phyloP scores from a whole-genome alignment of 2,113 vertebrate genomes.

The Pseudorasbora parva region DNA sequence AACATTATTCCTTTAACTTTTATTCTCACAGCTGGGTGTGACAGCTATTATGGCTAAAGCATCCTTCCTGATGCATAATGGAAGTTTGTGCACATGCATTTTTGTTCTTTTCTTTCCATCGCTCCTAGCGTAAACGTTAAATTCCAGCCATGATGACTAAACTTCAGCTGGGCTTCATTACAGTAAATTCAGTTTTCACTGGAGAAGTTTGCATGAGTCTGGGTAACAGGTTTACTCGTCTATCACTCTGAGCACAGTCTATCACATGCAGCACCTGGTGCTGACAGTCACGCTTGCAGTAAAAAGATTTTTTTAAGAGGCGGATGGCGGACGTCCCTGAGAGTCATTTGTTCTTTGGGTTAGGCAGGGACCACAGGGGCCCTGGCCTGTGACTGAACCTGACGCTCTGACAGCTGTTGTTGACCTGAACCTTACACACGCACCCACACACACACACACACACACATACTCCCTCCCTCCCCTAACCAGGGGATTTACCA shows the following conservation, averaged over 20 bases:
- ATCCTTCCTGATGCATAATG: constrained; percentile 7
- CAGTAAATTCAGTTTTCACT: constrained; percentile 56
- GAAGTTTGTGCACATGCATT: not conserved
- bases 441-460: constrained; percentile 29
- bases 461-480: constrained; percentile 39
- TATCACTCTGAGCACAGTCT: constrained; percentile 32
- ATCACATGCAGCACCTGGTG: constrained; percentile 54
- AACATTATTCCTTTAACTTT: not conserved
- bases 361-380: constrained; percentile 63
- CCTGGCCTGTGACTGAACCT: constrained; percentile 75
- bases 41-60: constrained; percentile 6
- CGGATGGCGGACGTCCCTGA: constrained; percentile 38
- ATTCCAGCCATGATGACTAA: constrained; percentile 51
- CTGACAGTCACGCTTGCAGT: constrained; percentile 49
- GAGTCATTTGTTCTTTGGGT: constrained; percentile 49
- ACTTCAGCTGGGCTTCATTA: constrained; percentile 56
- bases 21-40: not conserved
- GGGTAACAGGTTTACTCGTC: constrained; percentile 65
- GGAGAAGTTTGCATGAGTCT: constrained; percentile 41
- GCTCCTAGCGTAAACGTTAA: constrained; percentile 50
- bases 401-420: constrained; percentile 74
- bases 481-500: constrained; percentile 54
- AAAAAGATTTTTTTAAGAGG: constrained; percentile 21
- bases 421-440: constrained; percentile 71
- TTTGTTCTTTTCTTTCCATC: too few relatives aligned